Conservation (phyloP, 2,113 vertebrate species). For the Thalassoma bifasciatum region DNA sequence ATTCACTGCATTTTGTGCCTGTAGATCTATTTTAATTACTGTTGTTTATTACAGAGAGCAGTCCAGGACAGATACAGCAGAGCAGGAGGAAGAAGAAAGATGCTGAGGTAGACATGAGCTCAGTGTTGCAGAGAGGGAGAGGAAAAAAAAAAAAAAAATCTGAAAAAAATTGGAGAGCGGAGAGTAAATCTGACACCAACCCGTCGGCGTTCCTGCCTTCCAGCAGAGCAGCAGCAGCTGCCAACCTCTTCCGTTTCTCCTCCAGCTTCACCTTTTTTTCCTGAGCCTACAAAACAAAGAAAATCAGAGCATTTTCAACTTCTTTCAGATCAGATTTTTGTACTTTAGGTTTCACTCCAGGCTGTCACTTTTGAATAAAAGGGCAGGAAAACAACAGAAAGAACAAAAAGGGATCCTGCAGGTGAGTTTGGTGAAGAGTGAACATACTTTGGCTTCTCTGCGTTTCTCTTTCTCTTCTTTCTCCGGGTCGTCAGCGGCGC, state of each 20-base stretch:
- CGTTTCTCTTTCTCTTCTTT: slow-evolving; percentile 76
- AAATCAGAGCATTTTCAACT: not conserved
- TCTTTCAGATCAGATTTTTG: not conserved
- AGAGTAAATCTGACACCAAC: slow-evolving; percentile 76
- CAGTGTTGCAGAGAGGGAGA: not conserved
- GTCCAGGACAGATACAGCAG: not conserved
- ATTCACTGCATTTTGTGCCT: slow-evolving; percentile 4
- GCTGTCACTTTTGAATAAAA: not conserved
- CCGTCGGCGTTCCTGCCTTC: slow-evolving; percentile 92
- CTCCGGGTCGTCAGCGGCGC: slow-evolving; percentile 63
- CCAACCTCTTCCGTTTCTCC: slow-evolving; percentile 89
- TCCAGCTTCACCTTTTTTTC: slow-evolving; percentile 90
- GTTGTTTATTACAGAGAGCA: not conserved
- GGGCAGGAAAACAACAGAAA: not conserved
- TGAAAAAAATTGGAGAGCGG: not conserved
- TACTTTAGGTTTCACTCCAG: not conserved
- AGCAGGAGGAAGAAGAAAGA: not conserved
- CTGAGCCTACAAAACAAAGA: slow-evolving; percentile 78
- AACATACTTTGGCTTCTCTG: slow-evolving; percentile 82
- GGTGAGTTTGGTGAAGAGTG: not conserved
- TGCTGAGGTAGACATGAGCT: not conserved
- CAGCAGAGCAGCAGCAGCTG: slow-evolving; percentile 86
- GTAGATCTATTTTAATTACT: slow-evolving; percentile 34
- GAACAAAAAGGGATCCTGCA: no score
- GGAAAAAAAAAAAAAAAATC: no score